Conservation (phyloP, 2,113 vertebrate genomes). For the Laticauda laticaudata region DNA sequence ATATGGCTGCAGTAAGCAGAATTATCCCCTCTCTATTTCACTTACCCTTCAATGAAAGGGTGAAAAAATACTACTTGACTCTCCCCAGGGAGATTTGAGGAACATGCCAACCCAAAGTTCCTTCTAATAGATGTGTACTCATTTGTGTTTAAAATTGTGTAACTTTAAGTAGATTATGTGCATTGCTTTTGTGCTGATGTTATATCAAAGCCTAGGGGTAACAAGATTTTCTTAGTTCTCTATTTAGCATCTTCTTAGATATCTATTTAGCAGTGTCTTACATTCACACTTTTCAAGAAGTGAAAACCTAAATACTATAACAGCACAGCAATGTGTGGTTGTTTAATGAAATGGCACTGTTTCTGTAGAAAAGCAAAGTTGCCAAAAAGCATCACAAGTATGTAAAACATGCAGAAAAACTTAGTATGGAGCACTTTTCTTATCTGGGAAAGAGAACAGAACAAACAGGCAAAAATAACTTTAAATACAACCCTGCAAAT, state of each 20-base stretch:
- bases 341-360: neutral
- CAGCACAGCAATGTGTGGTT: constrained; percentile 9
- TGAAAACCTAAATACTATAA: constrained; percentile 27
- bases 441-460: neutral
- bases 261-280: constrained; percentile 16
- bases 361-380: constrained; percentile 19
- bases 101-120: neutral
- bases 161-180: neutral
- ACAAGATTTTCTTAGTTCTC: neutral
- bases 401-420: neutral
- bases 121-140: neutral
- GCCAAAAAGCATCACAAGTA: neutral
- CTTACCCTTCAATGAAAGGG: neutral
- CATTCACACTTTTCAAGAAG: constrained; percentile 11
- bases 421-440: neutral
- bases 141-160: neutral
- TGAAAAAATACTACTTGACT: neutral
- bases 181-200: neutral
- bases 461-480: neutral
- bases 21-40: neutral
- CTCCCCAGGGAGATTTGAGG: neutral
- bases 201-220: neutral
- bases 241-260: neutral
- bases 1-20: neutral
- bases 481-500: neutral